These are phyloP conservation scores for Tragulus kanchil DNA, from an alignment of 2,113 vertebrate genomes.

Conservation along the genomic window DNA sequence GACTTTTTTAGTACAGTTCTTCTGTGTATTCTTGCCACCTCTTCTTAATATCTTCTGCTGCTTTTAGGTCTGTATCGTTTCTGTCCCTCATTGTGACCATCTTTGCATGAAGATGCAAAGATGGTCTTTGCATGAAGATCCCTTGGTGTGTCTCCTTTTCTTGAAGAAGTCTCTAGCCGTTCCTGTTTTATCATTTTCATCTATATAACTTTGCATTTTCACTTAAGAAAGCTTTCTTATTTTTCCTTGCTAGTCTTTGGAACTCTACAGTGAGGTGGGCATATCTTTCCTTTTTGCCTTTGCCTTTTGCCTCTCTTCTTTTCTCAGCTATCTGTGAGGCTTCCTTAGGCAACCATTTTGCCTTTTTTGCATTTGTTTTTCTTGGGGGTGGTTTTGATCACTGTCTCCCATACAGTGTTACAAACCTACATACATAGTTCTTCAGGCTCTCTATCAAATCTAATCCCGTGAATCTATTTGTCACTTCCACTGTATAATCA, in stretches of 20 bases:
- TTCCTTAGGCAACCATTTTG: neutral
- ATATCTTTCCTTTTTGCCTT: neutral
- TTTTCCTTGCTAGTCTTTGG: neutral
- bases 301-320: neutral
- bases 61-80: neutral
- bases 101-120: neutral
- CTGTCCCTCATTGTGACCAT: neutral
- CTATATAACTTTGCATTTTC: neutral
- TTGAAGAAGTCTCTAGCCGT: neutral
- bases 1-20: neutral
- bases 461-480: neutral
- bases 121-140: neutral
- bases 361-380: neutral
- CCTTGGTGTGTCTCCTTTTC: neutral
- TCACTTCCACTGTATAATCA: neutral
- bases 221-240: neutral
- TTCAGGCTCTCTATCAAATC: neutral
- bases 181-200: neutral
- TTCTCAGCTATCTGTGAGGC: neutral
- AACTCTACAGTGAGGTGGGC: neutral
- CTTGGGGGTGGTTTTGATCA: neutral
- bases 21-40: neutral
- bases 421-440: neutral
- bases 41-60: neutral
- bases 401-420: neutral